A percentile compares a stretch with the other conserved stretches of the same genome.
phyloP scores from a whole-genome alignment of 2,113 vertebrate species.

The Synodontis membranacea region DNA sequence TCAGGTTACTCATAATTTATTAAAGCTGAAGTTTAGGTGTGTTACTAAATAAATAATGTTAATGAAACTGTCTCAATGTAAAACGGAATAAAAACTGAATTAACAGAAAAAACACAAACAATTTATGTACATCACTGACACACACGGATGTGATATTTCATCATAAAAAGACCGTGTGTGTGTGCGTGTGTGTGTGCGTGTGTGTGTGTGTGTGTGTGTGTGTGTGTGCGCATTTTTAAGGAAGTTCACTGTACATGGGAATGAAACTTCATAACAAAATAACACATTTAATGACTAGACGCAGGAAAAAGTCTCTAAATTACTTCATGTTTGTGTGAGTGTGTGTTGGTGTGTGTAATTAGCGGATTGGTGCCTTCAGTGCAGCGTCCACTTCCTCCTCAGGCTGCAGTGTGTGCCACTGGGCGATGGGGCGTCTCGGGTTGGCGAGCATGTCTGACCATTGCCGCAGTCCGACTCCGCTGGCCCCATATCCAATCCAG shows the following conservation, averaged over 20 bases:
- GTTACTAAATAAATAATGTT: not conserved
- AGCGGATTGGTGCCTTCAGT: slow-evolving; percentile 77
- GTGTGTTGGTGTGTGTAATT: slow-evolving; percentile 46
- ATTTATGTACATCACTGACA: not conserved
- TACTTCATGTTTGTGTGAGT: not conserved
- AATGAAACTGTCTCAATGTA: not conserved
- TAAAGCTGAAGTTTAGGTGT: not conserved
- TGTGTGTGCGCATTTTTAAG: not conserved
- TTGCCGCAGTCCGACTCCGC: slow-evolving; percentile 79
- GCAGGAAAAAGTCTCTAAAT: not conserved
- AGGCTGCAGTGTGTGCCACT: slow-evolving; percentile 79
- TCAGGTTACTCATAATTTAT: not conserved
- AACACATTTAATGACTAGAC: not conserved
- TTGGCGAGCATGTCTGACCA: slow-evolving; percentile 89
- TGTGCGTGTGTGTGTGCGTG: not conserved
- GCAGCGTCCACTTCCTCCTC: slow-evolving; percentile 80
- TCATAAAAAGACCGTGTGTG: not conserved
- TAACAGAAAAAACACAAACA: not conserved
- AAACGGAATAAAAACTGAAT: not conserved
- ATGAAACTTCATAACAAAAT: not conserved
- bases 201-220: not conserved
- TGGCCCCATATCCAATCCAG: slow-evolving; percentile 82
- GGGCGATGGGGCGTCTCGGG: slow-evolving; percentile 81
- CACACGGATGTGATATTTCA: not conserved
- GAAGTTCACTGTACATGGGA: not conserved